A percentile compares a stretch with the other conserved stretches of the same genome.
Conservation (phyloP, 2,888 invertebrate genomes). For the Salticus scenicus region DNA sequence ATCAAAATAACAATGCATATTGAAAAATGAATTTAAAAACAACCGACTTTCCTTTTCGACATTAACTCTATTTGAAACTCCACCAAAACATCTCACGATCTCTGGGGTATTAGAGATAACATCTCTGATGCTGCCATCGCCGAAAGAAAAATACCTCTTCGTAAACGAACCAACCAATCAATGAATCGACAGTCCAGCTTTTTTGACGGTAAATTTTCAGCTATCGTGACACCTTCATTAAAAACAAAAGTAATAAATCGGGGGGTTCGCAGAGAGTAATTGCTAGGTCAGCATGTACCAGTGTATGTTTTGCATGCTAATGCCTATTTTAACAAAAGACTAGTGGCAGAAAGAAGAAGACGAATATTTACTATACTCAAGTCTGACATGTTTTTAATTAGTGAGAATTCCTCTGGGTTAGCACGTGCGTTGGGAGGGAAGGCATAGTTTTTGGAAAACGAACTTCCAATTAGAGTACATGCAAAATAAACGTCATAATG, state of each 20-base stretch:
- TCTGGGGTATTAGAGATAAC: neutral
- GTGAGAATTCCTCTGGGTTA: neutral
- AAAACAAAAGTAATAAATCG: slow-evolving; percentile 12
- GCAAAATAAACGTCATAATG: neutral
- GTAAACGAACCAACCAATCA: slow-evolving; percentile 11
- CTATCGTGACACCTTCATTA: slow-evolving; percentile 10
- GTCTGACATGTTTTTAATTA: slow-evolving; percentile 15
- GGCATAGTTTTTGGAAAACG: neutral
- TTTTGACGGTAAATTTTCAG: slow-evolving; percentile 4
- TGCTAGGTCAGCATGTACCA: neutral
- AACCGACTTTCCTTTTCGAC: neutral
- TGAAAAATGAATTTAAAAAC: neutral
- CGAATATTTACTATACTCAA: neutral
- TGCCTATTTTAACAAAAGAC: neutral
- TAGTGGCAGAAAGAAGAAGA: neutral
- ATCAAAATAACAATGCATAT: neutral
- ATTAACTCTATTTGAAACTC: neutral
- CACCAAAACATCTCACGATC: slow-evolving; percentile 11
- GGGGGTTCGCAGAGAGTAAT: neutral
- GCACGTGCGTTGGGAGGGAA: too few species aligned
- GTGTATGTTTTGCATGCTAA: neutral
- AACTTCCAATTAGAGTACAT: neutral
- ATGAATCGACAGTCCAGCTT: neutral
- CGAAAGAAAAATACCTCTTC: slow-evolving; percentile 9
- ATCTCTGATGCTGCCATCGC: neutral